Evolutionary conservation across 30 jellyfish, hydroid and myxozoan species (phyloP).

Genomic region (Morbakka virulenta): DNA sequence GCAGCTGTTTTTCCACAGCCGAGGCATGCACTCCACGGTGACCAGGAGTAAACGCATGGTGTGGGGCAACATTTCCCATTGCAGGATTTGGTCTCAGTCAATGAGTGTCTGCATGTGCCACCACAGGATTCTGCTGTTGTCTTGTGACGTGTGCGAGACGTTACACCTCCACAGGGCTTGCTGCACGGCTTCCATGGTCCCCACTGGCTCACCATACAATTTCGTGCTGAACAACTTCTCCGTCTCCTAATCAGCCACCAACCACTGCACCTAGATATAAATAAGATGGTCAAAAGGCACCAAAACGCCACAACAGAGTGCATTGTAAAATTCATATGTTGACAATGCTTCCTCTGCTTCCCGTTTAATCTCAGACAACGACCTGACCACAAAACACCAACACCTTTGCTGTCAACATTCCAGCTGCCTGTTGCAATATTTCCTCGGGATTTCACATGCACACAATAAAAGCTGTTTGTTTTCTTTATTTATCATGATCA

Average conservation of each 20-base stretch:
- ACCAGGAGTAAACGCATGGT: conserved; percentile 50
- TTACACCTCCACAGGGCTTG: conserved; percentile 47
- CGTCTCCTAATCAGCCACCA: conserved; percentile 51
- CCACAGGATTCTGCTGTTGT: conserved; percentile 70
- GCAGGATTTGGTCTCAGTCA: conserved; percentile 47
- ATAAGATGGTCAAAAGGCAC: too few species aligned
- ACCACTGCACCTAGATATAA: too few species aligned
- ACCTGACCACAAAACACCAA: too few species aligned
- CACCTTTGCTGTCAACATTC: too few species aligned
- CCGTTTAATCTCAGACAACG: too few species aligned
- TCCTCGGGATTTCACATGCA: too few species aligned
- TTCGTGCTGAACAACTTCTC: conserved; percentile 41
- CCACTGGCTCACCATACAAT: conserved; percentile 44
- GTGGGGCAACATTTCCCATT: conserved; percentile 76
- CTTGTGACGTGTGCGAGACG: conserved; percentile 26
- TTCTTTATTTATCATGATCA: too few species aligned
- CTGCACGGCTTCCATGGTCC: conserved; percentile 48
- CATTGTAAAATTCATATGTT: too few species aligned
- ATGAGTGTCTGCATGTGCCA: conserved; percentile 52
- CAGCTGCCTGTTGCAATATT: too few species aligned
- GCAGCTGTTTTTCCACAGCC: conserved; percentile 85
- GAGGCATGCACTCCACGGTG: conserved; percentile 69
- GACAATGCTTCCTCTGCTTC: too few species aligned
- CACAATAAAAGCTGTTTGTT: too few species aligned
- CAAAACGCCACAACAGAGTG: too few species aligned